These are phyloP conservation scores for Galeruca laticollis DNA, from an alignment of 2,888 invertebrate species.

Conservation along the genomic window DNA sequence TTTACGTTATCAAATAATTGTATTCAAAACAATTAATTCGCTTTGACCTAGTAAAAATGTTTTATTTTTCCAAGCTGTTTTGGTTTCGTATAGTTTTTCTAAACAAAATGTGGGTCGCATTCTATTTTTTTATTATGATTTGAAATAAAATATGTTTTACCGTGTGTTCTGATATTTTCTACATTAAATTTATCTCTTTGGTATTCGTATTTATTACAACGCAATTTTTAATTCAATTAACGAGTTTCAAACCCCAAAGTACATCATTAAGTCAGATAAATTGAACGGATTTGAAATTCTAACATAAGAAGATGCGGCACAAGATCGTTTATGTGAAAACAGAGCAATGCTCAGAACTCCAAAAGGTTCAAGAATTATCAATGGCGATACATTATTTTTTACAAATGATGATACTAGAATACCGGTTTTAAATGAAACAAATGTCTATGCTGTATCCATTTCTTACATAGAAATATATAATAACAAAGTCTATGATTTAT, in stretches of 20 bases:
- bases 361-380: constrained; percentile 46
- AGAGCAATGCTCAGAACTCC: constrained; percentile 47
- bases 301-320: constrained; percentile 87
- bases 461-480: constrained; percentile 98
- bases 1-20: too few species aligned
- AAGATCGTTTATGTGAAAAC: constrained; percentile 68
- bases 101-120: too few species aligned
- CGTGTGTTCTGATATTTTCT: too few species aligned
- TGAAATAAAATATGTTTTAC: too few species aligned
- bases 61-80: too few species aligned
- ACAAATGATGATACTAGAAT: constrained; percentile 59
- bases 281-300: constrained; percentile 95
- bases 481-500: constrained; percentile 94
- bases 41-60: too few species aligned
- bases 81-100: too few species aligned
- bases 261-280: constrained; percentile 92
- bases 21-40: too few species aligned
- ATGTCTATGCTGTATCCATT: constrained; percentile 83
- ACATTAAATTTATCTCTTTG: too few species aligned
- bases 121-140: too few species aligned
- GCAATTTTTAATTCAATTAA: constrained; percentile 93
- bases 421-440: constrained; percentile 80
- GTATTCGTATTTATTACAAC: too few species aligned
- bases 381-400: constrained; percentile 54
- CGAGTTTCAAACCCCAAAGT: constrained; percentile 87